phyloP scores from a whole-genome alignment of 2,113 vertebrate species.

The Zingel zingel region DNA sequence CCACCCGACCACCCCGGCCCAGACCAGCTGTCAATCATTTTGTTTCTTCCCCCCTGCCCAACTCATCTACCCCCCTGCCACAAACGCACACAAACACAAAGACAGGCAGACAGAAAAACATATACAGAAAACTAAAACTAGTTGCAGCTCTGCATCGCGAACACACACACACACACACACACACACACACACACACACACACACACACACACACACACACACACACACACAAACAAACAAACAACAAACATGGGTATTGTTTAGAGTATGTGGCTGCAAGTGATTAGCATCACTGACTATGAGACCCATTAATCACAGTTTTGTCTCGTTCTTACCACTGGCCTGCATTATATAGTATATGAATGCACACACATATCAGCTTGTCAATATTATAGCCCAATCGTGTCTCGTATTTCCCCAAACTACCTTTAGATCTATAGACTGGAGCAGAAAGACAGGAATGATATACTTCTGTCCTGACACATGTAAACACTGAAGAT shows the following conservation, averaged over 20 bases:
- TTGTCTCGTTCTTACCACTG: constrained; percentile 32
- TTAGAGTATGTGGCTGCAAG: constrained; percentile 34
- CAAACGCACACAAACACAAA: background rate
- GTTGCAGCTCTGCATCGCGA: background rate
- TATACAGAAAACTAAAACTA: background rate
- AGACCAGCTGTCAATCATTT: constrained; percentile 72
- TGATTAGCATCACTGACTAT: constrained; percentile 64
- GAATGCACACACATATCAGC: constrained; percentile 20
- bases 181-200: background rate
- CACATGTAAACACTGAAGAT: background rate
- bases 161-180: background rate
- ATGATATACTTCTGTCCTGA: background rate
- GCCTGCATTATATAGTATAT: constrained; percentile 56
- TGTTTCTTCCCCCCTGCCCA: background rate
- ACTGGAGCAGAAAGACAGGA: background rate
- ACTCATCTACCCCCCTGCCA: background rate
- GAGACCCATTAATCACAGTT: constrained; percentile 66
- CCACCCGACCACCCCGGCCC: constrained; percentile 64
- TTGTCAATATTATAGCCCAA: constrained; percentile 48
- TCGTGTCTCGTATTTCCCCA: constrained; percentile 50
- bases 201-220: background rate
- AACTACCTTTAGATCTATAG: constrained; percentile 24
- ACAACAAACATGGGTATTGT: background rate
- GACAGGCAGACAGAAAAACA: background rate
- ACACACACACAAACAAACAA: constrained; percentile 14